Evolutionary conservation across 1,140 invertebrate genomes (phyloP), one percentile per base, ranked within the genome.

Genomic region (Drosophila bocqueti): DNA sequence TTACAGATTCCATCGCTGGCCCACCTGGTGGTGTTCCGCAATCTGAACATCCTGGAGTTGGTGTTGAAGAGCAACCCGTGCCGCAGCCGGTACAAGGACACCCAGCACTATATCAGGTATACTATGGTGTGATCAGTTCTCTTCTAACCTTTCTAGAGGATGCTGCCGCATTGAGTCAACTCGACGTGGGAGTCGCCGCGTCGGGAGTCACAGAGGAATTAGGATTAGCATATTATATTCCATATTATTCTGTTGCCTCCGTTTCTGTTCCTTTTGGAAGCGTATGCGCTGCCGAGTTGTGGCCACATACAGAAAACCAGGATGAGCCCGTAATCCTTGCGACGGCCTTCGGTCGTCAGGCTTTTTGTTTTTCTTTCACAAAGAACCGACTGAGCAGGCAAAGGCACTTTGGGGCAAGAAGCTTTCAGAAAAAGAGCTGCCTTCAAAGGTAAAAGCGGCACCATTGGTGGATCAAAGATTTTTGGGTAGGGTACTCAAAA

Each of bases 81-180:
- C 16, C 96, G 96, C 92, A 95, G 96, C 86, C 96, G 95, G 83
- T 98, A 96, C 93, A 96, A 95, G 92, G 95, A 96, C 79, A 94
- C 96, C 85, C 94, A 95, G 78, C 93, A 95, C n/a, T 98, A 98
- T 93, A 94, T 98, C 93, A 98, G 97, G 97, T 98, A 97, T 94
- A 81, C 92, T 90, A 86, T 86, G 49, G 47, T 80, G 60, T 84
- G 64, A 78, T 65, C 65, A 42, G 29, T 42, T 47, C 36, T 54
- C 63, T 31, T 42, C 36, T 66, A 45, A 65, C 58, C 21, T 45
- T 68, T 58, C 47, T 62, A 54, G 62, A 36, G 52, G 50, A 60
- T 63, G 54, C 59, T 45, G 42, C 66, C 50, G 34, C 16, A 52
- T 49, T 26, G 15, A 26, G 21, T 57, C 26, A 24, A 16, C 34